These are phyloP conservation scores for Trachurus trachurus DNA, from an alignment of 2,797 vertebrate species.

Conservation along the genomic window DNA sequence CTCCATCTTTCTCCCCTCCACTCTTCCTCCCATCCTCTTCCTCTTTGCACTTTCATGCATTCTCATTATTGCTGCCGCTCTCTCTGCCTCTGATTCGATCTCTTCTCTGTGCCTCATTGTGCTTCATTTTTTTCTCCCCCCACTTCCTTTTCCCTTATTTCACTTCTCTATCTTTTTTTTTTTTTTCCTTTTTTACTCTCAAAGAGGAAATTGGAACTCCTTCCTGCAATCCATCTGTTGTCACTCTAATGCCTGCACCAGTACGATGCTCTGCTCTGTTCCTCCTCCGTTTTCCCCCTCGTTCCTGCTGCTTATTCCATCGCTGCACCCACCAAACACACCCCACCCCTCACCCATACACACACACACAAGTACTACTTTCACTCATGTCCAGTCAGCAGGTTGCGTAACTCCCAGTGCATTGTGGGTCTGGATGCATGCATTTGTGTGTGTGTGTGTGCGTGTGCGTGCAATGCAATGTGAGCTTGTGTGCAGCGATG, in stretches of 20 bases:
- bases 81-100: constrained; percentile 74
- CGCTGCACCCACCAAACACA: constrained; percentile 45
- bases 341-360: constrained; percentile 50
- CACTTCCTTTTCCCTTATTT: constrained; percentile 62
- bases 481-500: constrained; percentile 74
- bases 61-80: constrained; percentile 76
- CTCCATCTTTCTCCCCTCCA: constrained; percentile 43
- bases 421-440: constrained; percentile 76
- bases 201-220: constrained; percentile 76
- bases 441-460: constrained; percentile 37
- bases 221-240: constrained; percentile 77
- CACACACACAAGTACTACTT: constrained; percentile 48
- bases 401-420: constrained; percentile 78
- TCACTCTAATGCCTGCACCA: constrained; percentile 71
- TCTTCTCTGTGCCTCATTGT: constrained; percentile 71
- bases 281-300: constrained; percentile 24
- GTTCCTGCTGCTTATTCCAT: constrained; percentile 50
- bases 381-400: constrained; percentile 82
- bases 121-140: constrained; percentile 49
- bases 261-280: constrained; percentile 41
- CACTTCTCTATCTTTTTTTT: constrained; percentile 45
- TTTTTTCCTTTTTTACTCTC: constrained; percentile 47
- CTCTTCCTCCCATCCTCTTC: constrained; percentile 32
- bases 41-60: constrained; percentile 70
- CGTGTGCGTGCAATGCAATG: constrained; percentile 43